These are phyloP conservation scores for Rhagonycha lutea DNA, from an alignment of 2,888 invertebrate genomes.

Conservation along the genomic window DNA sequence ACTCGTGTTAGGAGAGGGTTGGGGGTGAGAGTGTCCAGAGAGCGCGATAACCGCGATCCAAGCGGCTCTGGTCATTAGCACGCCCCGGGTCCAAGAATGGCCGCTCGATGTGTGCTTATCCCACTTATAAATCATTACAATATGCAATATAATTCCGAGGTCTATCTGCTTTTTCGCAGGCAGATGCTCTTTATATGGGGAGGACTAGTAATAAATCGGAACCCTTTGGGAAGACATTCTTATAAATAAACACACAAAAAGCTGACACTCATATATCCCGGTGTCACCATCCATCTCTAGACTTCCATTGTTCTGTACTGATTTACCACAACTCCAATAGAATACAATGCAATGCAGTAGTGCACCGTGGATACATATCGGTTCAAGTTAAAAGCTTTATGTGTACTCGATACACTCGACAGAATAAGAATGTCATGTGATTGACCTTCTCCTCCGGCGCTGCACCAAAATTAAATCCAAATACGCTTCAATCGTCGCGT, in stretches of 20 bases:
- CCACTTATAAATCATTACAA: constrained; percentile 58
- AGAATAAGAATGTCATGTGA: constrained; percentile 34
- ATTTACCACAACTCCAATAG: constrained; percentile 48
- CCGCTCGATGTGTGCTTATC: constrained; percentile 57
- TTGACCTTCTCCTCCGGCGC: constrained; percentile 29
- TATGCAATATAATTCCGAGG: constrained; percentile 59
- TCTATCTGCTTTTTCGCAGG: constrained; percentile 56
- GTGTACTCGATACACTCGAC: constrained; percentile 38
- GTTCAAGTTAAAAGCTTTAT: constrained; percentile 39
- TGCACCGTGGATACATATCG: constrained; percentile 44
- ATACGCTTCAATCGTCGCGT: not conserved
- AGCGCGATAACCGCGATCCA: constrained; percentile 53
- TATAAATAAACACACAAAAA: constrained; percentile 39
- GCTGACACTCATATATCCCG: constrained; percentile 46
- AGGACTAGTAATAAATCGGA: constrained; percentile 42
- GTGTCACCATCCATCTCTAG: constrained; percentile 43
- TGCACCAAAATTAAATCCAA: not conserved
- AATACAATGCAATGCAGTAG: constrained; percentile 52
- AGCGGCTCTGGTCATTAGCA: constrained; percentile 57
- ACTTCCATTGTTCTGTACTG: constrained; percentile 49
- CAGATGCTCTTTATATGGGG: constrained; percentile 54
- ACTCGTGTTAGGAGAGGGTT: constrained; percentile 40
- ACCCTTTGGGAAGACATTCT: constrained; percentile 38
- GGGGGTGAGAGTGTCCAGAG: constrained; percentile 38
- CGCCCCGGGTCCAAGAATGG: constrained; percentile 57